Conservation (phyloP, 2,797 vertebrate genomes). For the Apodemus agrarius region DNA sequence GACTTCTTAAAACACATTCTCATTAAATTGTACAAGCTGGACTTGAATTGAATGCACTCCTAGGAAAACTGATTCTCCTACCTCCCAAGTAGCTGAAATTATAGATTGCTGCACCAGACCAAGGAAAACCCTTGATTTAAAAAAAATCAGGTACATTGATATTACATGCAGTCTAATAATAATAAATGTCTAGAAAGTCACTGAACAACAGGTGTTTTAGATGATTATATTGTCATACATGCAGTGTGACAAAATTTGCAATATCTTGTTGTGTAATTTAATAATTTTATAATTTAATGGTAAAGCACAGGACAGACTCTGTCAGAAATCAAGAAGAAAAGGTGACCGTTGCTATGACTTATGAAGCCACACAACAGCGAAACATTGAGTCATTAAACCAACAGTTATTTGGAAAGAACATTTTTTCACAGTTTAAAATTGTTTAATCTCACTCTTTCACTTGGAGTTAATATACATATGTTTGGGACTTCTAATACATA, state of each 20-base stretch:
- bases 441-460: neutral
- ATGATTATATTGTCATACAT: neutral
- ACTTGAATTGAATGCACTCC: neutral
- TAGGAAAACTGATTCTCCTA: neutral
- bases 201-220: conserved; percentile 26
- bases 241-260: neutral
- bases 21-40: neutral
- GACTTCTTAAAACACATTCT: neutral
- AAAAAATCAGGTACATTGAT: neutral
- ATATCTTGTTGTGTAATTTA: neutral
- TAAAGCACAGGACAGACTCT: neutral
- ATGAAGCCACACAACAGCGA: neutral
- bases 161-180: neutral
- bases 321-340: conserved; percentile 11
- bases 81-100: neutral
- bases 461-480: neutral
- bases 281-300: neutral
- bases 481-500: neutral
- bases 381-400: neutral
- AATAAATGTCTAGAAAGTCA: neutral
- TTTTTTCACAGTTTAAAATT: neutral
- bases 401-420: conserved; percentile 4
- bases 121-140: neutral
- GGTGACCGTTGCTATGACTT: neutral
- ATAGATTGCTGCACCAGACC: neutral